These are phyloP conservation scores for Caenorhabditis becei DNA, from an alignment of 2,888 invertebrate genomes.

Conservation along the genomic window DNA sequence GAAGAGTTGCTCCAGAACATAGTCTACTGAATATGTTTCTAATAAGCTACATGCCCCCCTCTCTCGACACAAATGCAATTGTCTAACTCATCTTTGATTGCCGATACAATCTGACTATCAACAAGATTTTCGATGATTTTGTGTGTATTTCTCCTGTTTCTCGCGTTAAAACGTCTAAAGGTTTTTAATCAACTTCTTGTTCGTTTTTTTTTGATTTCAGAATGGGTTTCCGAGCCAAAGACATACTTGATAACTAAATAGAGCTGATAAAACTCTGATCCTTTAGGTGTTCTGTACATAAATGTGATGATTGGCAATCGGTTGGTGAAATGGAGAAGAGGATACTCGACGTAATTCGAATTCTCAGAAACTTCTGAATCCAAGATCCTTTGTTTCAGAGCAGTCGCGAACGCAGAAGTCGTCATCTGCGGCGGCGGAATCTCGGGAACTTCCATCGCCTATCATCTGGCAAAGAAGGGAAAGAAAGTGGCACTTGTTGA, in stretches of 20 bases:
- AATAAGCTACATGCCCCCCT: not conserved
- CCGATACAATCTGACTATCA: slow-evolving; percentile 7
- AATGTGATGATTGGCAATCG: slow-evolving; percentile 53
- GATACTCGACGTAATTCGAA: slow-evolving; percentile 36
- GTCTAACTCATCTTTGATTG: not conserved
- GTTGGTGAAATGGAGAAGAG: slow-evolving; percentile 42
- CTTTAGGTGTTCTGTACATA: slow-evolving; percentile 34
- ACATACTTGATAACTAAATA: not conserved
- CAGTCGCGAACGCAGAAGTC: slow-evolving; percentile 79
- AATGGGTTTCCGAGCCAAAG: not conserved
- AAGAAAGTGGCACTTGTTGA: slow-evolving; percentile 87
- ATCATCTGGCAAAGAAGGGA: slow-evolving; percentile 87
- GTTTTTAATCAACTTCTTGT: not conserved
- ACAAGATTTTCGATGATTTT: slow-evolving; percentile 16
- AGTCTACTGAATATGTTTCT: slow-evolving; percentile 53
- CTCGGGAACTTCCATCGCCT: slow-evolving; percentile 88
- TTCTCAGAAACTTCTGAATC: too few species aligned
- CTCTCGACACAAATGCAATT: not conserved
- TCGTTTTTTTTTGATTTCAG: not conserved
- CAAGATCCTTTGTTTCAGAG: slow-evolving; percentile 23
- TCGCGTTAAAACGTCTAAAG: slow-evolving; percentile 12
- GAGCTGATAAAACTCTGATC: not conserved
- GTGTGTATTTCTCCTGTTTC: slow-evolving; percentile 16
- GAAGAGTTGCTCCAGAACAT: slow-evolving; percentile 20
- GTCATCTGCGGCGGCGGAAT: slow-evolving; percentile 86